Evolutionary conservation across 2,797 vertebrate genomes (phyloP).

Genomic region (Mastacembelus armatus): DNA sequence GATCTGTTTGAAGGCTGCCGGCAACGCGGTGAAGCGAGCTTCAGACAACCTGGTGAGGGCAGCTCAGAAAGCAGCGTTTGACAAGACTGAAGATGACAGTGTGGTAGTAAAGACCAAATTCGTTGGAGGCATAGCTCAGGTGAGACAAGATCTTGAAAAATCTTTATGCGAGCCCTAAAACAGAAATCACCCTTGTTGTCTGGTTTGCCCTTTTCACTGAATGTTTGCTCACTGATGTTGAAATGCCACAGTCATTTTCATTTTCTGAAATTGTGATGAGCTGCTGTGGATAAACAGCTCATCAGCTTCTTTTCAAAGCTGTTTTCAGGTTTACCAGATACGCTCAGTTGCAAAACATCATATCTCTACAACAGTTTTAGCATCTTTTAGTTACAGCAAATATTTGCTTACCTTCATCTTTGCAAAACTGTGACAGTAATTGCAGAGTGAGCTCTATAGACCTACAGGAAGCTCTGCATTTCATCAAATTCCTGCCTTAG

Average conservation of each 20-base stretch:
- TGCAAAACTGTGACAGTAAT: conserved; percentile 45
- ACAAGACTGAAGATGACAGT: conserved; percentile 93
- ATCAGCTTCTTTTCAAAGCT: conserved; percentile 59
- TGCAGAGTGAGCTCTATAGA: conserved; percentile 34
- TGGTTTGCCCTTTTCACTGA: conserved; percentile 50
- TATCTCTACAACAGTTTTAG: conserved; percentile 31
- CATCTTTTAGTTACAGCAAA: conserved; percentile 30
- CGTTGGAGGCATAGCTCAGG: conserved; percentile 98
- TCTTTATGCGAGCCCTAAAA: conserved; percentile 5
- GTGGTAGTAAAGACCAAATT: conserved; percentile 99
- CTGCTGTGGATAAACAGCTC: conserved; percentile 54
- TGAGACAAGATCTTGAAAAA: conserved; percentile 69
- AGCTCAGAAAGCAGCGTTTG: conserved; percentile 96
- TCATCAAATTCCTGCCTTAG: conserved; percentile 40
- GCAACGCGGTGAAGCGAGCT: conserved; percentile 96
- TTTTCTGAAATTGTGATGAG: conserved; percentile 43
- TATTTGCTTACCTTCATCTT: conserved; percentile 47
- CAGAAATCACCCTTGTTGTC: conserved; percentile 25
- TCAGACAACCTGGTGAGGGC: conserved; percentile 98
- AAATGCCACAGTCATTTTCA: conserved; percentile 53
- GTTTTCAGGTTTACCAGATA: conserved; percentile 58
- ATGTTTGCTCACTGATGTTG: conserved; percentile 30
- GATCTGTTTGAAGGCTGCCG: conserved; percentile 86
- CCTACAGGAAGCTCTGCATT: conserved; percentile 42
- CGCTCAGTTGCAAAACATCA: conserved; percentile 53